Conservation (phyloP, 2,113 vertebrate genomes). For the Acanthochromis polyacanthus region DNA sequence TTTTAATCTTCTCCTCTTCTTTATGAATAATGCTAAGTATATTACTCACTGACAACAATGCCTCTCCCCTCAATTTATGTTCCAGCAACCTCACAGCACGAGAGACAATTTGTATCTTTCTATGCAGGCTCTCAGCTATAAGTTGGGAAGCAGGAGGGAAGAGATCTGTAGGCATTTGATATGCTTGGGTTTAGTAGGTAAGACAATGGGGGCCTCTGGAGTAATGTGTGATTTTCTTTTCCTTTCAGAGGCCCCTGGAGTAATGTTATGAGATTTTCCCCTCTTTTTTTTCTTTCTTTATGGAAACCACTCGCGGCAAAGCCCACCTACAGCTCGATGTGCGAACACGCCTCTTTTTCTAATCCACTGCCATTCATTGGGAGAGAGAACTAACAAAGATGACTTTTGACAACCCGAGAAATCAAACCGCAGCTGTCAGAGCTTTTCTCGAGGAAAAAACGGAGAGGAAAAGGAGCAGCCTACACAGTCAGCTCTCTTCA, state of each 20-base stretch:
- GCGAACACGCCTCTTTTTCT: conserved; percentile 77
- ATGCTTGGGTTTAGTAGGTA: conserved; percentile 74
- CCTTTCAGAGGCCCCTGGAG: conserved; percentile 72
- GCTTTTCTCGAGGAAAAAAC: conserved; percentile 69
- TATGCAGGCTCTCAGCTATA: conserved; percentile 78
- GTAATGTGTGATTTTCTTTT: conserved; percentile 74
- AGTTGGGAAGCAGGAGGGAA: conserved; percentile 60
- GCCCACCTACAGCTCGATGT: conserved; percentile 81
- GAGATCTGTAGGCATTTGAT: conserved; percentile 82
- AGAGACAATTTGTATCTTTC: conserved; percentile 85
- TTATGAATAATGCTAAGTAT: conserved; percentile 86
- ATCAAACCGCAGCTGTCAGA: conserved; percentile 79
- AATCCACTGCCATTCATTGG: conserved; percentile 78
- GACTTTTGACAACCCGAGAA: conserved; percentile 82
- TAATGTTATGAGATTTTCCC: conserved; percentile 75
- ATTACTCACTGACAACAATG: conserved; percentile 85
- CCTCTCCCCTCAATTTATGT: conserved; percentile 83
- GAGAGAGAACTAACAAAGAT: conserved; percentile 79
- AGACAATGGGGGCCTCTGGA: conserved; percentile 77
- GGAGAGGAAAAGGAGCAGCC: conserved; percentile 63
- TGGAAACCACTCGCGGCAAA: conserved; percentile 77
- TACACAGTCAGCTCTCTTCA: conserved; percentile 78
- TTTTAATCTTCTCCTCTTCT: conserved; percentile 79
- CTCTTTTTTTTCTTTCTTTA: conserved; percentile 47
- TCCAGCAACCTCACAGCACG: conserved; percentile 77